Percentiles rank a stretch among this genome's conserved stretches.
Conservation (phyloP, 92 coral and sea anemone genomes). For the Actinostola sp. region DNA sequence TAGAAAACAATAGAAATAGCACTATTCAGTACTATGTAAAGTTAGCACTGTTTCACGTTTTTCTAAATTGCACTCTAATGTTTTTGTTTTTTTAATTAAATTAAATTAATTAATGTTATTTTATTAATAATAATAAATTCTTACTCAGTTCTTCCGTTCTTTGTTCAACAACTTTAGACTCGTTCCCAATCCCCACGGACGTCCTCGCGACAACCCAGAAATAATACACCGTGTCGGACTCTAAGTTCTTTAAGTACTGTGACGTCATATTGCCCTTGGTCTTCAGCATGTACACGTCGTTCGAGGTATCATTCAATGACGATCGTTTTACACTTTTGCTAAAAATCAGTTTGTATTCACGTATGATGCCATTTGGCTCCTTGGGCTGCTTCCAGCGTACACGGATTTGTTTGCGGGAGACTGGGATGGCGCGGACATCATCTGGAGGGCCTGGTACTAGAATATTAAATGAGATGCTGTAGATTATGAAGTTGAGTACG, state of each 20-base stretch:
- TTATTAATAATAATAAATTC: no score
- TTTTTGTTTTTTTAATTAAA: no score
- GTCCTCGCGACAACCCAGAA: slow-evolving; percentile 94
- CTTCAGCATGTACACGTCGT: slow-evolving; percentile 16
- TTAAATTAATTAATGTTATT: no score
- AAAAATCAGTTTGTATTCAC: slow-evolving; percentile 68
- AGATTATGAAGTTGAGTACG: no score
- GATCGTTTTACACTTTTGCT: slow-evolving; percentile 46
- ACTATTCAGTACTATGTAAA: no score
- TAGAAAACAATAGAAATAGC: no score
- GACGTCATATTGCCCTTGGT: slow-evolving; percentile 66
- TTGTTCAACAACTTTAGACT: slow-evolving; percentile 59
- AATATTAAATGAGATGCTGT: not conserved
- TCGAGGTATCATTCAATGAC: slow-evolving; percentile 34
- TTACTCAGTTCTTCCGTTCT: slow-evolving; percentile 69
- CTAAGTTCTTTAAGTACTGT: slow-evolving; percentile 43
- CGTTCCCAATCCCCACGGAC: slow-evolving; percentile 77
- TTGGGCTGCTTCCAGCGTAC: slow-evolving; percentile 85
- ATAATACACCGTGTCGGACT: slow-evolving; percentile 71
- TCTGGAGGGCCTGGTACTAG: slow-evolving; percentile 95
- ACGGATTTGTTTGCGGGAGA: slow-evolving; percentile 76
- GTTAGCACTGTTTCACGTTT: no score
- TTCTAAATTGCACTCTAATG: no score
- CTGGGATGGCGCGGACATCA: slow-evolving; percentile 76
- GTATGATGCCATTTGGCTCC: slow-evolving; percentile 90